Evolutionary conservation across 2,797 vertebrate species (phyloP), one percentile per base, ranked within the genome.

Genomic region (Leptatherina wallacei): DNA sequence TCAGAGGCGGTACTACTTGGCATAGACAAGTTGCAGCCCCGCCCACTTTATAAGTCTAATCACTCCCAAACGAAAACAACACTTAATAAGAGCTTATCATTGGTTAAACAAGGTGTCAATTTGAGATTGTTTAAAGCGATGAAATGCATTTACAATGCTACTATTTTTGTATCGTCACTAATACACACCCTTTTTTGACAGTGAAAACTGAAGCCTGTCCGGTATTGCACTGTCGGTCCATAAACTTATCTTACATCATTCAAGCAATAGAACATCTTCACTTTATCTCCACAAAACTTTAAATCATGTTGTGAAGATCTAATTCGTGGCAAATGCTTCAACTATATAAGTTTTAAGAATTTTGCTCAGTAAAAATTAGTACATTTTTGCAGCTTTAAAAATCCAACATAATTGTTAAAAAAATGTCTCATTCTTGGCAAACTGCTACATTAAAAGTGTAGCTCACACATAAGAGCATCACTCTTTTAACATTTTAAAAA

Each of bases 171-270:
- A 70, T 71, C 49, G 47, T 71, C 67, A 58, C 69, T 11, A 64
- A 78, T 62, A 72, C 78, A 81, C 88, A 82, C 83, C 83, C 84
- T 84, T 77, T 85, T 76, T 62, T 78, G 79, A 88, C 74, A 67
- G 49, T 58, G 65, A 70, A 56, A 71, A 40, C 47, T 68, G 52
- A 75, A 44, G 33, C 18, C 47, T 5, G 9, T 20, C 49, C 14
- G 38, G 35, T 63, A 75, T 78, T 82, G 38, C 27, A 24, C 16
- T 2, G 22, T 30, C 7, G 49, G 65, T 60, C 78, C 78, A 35
- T 80, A 32, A 82, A 8, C 1, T 5, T 56, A 35, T 29, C 29
- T 14, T 32, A 61, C 16, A 13, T 76, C 56, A 76, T 57, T 74
- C 57, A 77, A 62, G 2, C 22, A 16, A 57, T 13, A 24, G 42